Conservation (phyloP, 2,888 invertebrate genomes). For the Aelia acuminata region DNA sequence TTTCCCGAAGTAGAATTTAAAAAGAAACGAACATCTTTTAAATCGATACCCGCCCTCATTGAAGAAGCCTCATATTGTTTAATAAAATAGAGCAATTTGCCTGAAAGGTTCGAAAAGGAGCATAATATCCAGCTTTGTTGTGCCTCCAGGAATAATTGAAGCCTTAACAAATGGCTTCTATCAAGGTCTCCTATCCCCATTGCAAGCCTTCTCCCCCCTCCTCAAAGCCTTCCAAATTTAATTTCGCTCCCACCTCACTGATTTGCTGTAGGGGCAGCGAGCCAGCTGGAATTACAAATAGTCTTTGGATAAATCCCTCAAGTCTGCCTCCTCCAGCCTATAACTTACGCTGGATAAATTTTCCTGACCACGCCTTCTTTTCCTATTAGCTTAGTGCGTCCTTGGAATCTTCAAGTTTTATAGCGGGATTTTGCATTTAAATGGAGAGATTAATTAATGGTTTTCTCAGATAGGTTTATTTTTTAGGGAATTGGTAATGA, state of each 20-base stretch:
- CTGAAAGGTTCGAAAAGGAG: conserved; percentile 19
- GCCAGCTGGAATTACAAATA: conserved; percentile 52
- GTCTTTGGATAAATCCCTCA: conserved; percentile 49
- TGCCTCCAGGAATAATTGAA: conserved; percentile 38
- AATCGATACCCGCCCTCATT: neutral
- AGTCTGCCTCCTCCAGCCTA: conserved; percentile 30
- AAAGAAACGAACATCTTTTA: neutral
- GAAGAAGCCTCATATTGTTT: neutral
- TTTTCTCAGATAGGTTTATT: neutral
- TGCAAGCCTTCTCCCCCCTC: neutral
- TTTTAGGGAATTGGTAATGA: neutral
- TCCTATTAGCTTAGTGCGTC: conserved; percentile 10
- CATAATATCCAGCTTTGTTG: conserved; percentile 45
- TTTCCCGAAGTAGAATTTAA: neutral
- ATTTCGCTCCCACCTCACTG: conserved; percentile 53
- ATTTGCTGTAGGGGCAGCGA: conserved; percentile 47
- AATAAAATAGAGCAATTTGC: neutral
- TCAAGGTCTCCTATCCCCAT: conserved; percentile 46
- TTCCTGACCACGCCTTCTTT: conserved; percentile 33
- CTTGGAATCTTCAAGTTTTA: conserved; percentile 25
- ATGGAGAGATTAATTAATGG: neutral
- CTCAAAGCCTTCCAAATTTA: conserved; percentile 46
- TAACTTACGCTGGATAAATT: conserved; percentile 44
- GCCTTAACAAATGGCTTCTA: conserved; percentile 49
- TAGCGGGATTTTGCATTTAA: neutral